Base-by-base conservation (phyloP, 2,888 invertebrate genomes). In the Mycalesis mineus region DNA sequence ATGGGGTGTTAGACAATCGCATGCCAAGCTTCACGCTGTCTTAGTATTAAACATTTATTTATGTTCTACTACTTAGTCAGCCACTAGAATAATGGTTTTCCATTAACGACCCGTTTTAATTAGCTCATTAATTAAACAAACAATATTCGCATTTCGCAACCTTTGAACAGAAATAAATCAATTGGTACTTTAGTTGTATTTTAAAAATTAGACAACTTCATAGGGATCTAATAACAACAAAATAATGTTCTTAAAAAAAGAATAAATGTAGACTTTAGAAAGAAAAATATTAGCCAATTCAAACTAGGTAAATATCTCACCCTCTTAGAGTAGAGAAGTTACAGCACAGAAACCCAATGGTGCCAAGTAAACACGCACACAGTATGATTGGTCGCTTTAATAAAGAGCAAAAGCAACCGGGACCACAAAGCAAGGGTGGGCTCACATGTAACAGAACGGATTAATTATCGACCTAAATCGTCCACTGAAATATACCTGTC, bases 401-500 rank as follows among this genome's bases (percentile, higher is more conserved):
- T 42, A 3, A 37, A 37, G 22, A 37, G 22, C 22, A 50, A 44
- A 45, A 7, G 22, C 2, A 11, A 45, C 45, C 39, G 39, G 68
- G 64, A 77, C 75, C 75, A 60, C 63, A 72, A 77, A 83, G 82
- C 85, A 81, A 84, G 88, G 89, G 88, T 88, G 88, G 76, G 83
- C 82, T 75, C 75, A 77, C 83, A 77, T 79, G 83, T 82, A 81
- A 87, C 88, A 88, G 86, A 84, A 85, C 84, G 82, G 89, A 89
- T 88, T 89, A 88, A 89, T 89, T 89, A 89, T 88, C 86, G 84
- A 77, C 77, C 77, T 77, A 88, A 88, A 84, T 82, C 85, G 87
- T 79, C 81, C 80, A 87, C 80, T 88, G 88, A 88, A 88, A 89
- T 88, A 88, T 88, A 88, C 88, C 89, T 89, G 89, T 88, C 89